Evolutionary conservation across 2,797 vertebrate genomes (phyloP).

Genomic region (Triplophysa bombifrons): DNA sequence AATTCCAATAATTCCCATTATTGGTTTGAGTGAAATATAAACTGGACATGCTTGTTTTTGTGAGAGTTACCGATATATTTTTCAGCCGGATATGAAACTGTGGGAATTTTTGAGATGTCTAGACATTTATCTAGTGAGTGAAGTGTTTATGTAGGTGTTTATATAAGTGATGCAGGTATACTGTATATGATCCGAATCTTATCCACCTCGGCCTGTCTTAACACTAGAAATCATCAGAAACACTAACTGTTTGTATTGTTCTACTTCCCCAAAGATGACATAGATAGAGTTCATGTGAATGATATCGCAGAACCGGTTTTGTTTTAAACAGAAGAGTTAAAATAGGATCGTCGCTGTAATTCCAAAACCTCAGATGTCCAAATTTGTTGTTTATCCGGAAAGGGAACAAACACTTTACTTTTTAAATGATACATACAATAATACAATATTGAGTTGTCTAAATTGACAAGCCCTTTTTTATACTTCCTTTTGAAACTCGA

Average conservation of each 20-base stretch:
- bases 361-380: no score
- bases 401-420: not conserved
- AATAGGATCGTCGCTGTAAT: not conserved
- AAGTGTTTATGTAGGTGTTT: not conserved
- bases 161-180: not conserved
- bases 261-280: slow-evolving; percentile 29
- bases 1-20: not conserved
- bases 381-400: no score
- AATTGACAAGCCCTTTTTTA: no score
- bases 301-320: slow-evolving; percentile 18
- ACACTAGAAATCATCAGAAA: not conserved
- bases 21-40: not conserved
- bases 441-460: no score
- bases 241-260: slow-evolving; percentile 34
- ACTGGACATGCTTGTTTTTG: not conserved
- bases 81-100: no score
- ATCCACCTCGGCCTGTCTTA: not conserved
- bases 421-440: not conserved
- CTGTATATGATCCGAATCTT: slow-evolving; percentile 9
- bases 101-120: no score
- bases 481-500: no score
- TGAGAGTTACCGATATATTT: no score
- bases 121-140: no score
- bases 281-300: slow-evolving; percentile 64
- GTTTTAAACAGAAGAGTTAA: slow-evolving; percentile 14